Base-by-base conservation (phyloP, 1,140 invertebrate genomes). In the Arctopsyche grandis region DNA sequence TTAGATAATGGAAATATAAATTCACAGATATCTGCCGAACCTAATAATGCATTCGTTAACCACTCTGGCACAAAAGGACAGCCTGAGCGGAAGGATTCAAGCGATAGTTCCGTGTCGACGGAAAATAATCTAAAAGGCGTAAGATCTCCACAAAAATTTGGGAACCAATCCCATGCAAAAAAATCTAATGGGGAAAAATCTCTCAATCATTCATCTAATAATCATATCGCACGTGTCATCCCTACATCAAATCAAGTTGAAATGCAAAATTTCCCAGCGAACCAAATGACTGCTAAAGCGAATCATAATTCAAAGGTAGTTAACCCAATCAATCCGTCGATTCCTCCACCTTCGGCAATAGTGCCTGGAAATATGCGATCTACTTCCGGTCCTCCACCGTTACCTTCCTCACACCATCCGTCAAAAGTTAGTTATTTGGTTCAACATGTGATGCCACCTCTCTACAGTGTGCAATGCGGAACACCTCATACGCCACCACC, bases 371-470 rank as follows among this genome's bases (percentile, higher is more conserved):
- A 74, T 66, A 24, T 66, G 16, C 38, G n/a, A 9, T 77, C 80
- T 73, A 21, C 78, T 78, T 29, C 52, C 48, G 77, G 77, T 56
- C 77, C 78, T 66, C 74, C 79, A 48, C 56, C 74, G 7, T 9
- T 63, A 44, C 58, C 80, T 16, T 79, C 83, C 9, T 69, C 80
- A 9, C 76, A 84, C 0, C 84, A 84, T 71, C 85, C 85, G 80
- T 85, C 86, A 58, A 87, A 87, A 84, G 87, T 88, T 86, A 88
- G 87, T 87, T 87, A 86, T 84, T 84, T 88, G n/a, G 82, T 88
- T 24, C 84, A 84, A 75, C 86, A 86, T 0, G 83, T 87, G n/a
- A 83, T 86, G 84, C 85, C 85, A 12, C 86, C 85, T 7, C 75
- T 86, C 71, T 87, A 86, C 83, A 83, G 84, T 29, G 79, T 82